phyloP scores from a whole-genome alignment of 35 echinoderm and acorn worm species.

The Lytechinus variegatus region DNA sequence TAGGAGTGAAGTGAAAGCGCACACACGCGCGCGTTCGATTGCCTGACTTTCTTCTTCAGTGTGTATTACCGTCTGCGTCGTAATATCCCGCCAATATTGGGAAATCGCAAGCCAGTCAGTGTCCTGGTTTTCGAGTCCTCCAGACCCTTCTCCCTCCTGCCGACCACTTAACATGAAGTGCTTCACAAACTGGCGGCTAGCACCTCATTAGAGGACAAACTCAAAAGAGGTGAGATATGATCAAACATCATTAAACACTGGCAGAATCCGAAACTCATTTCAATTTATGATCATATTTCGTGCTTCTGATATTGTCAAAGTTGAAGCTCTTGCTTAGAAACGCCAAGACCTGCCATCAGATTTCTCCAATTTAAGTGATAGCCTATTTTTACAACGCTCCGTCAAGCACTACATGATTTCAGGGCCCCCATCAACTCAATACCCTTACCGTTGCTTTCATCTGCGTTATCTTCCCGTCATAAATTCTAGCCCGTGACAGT shows the following conservation, averaged over 20 bases:
- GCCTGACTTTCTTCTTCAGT: background rate
- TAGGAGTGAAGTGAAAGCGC: slow-evolving; percentile 12
- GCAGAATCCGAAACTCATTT: background rate
- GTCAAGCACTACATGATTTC: slow-evolving; percentile 39
- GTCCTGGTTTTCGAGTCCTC: slow-evolving; percentile 12
- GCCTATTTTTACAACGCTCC: background rate
- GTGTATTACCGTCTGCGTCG: background rate
- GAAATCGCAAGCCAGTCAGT: background rate
- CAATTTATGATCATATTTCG: background rate
- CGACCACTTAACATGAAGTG: slow-evolving; percentile 22
- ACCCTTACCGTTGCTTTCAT: background rate
- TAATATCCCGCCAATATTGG: slow-evolving; percentile 20
- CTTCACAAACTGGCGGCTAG: slow-evolving; percentile 16
- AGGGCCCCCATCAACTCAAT: slow-evolving; percentile 16
- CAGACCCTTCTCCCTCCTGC: background rate
- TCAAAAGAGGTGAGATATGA: slow-evolving; percentile 43
- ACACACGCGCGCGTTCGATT: slow-evolving; percentile 8
- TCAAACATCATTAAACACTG: slow-evolving; percentile 41
- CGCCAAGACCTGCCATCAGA: background rate
- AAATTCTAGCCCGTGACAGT: slow-evolving; percentile 1
- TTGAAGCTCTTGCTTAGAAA: background rate
- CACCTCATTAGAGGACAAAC: slow-evolving; percentile 22
- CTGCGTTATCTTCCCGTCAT: slow-evolving; percentile 14
- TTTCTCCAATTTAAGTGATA: background rate
- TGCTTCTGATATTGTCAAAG: background rate